phyloP scores from a whole-genome alignment of 2,797 vertebrate genomes.

The Podarcis siculus region DNA sequence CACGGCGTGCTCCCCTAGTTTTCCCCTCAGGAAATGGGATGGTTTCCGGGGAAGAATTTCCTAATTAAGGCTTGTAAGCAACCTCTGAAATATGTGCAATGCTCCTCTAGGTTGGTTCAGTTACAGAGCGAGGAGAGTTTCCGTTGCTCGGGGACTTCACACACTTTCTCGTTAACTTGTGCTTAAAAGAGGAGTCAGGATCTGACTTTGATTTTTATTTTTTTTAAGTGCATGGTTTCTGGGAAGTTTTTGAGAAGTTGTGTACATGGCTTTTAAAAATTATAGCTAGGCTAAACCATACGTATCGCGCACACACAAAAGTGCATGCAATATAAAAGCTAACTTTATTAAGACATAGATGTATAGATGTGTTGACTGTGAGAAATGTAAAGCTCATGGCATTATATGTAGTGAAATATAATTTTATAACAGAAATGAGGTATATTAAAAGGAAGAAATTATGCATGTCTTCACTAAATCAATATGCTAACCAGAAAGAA shows the following conservation, averaged over 20 bases:
- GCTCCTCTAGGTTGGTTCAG: neutral
- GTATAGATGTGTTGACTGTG: neutral
- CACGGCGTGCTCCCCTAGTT: neutral
- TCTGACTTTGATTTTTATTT: too few species aligned
- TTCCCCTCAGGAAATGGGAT: too few species aligned
- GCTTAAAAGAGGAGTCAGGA: neutral
- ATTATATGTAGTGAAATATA: neutral
- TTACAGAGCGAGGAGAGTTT: fast-evolving
- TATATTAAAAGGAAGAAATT: neutral
- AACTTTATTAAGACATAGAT: too few species aligned
- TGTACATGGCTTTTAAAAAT: neutral
- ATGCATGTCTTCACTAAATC: neutral
- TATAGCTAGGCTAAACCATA: neutral
- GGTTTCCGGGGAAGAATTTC: neutral
- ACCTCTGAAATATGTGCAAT: neutral
- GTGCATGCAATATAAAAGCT: neutral
- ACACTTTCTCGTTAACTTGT: neutral
- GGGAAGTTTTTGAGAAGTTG: neutral
- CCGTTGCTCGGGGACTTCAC: neutral
- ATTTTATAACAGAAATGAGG: neutral
- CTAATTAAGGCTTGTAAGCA: neutral
- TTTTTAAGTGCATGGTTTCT: neutral
- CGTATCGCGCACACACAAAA: neutral
- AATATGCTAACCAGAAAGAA: neutral
- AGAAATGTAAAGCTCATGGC: neutral